Base-by-base conservation (phyloP, 1,140 invertebrate species). In the Oryzaephilus surinamensis region DNA sequence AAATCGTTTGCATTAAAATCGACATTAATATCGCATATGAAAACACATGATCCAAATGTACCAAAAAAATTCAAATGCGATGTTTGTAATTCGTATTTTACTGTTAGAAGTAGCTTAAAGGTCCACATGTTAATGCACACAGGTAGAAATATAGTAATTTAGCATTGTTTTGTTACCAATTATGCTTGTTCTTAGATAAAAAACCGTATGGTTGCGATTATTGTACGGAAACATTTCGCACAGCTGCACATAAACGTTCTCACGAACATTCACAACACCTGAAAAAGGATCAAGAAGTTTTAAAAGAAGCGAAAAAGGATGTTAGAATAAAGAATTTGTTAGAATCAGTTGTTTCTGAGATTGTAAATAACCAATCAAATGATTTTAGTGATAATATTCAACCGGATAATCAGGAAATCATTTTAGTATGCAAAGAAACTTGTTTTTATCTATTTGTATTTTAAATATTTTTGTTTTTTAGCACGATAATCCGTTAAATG, bases 131-230 rank as follows among this genome's bases (percentile, higher is more conserved):
- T 45, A 5, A 20, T 31, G 7, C 57, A 55, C 26, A 43, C 28
- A 4, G 43, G 21, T 2, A 46, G 52, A 10, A 50, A 37, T 26
- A n/a, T n/a, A n/a, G n/a, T n/a, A n/a, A n/a, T n/a, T n/a, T n/a
- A n/a, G n/a, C n/a, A n/a, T n/a, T n/a, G n/a, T n/a, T n/a, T n/a
- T n/a, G n/a, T n/a, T n/a, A n/a, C n/a, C n/a, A n/a, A n/a, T n/a
- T n/a, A n/a, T n/a, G n/a, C n/a, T n/a, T n/a, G n/a, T n/a, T n/a
- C n/a, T n/a, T n/a, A n/a, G 53, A 48, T 53, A 55, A 28, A 26
- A 79, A 77, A 52, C 79, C 79, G 1, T 82, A 80, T 51, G 67
- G 69, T 21, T 84, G 81, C 55, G 54, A 61, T 1, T 59, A 76
- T 30, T 85, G 81, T 57, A 65, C 72, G 17, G 60, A 69, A 14